phyloP scores from a whole-genome alignment of 2,797 vertebrate genomes.

The Salarias fasciatus region DNA sequence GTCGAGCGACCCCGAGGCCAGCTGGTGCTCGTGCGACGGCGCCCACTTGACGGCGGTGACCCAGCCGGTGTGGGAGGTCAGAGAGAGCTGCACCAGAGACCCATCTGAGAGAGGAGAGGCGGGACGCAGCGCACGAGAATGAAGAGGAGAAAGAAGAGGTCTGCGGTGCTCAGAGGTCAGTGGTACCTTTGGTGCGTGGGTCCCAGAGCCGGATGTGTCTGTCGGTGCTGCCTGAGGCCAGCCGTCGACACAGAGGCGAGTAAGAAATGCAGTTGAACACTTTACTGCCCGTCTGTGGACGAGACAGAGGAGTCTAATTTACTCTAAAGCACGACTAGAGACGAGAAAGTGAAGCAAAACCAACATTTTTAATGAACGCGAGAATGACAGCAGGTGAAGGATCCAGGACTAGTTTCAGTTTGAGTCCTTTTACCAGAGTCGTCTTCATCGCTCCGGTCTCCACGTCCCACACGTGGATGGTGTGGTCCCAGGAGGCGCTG shows the following conservation, averaged over 20 bases:
- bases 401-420: no score
- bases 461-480: conserved; percentile 93
- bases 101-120: conserved; percentile 83
- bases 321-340: no score
- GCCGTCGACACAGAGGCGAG: conserved; percentile 90
- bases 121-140: no score
- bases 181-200: conserved; percentile 92
- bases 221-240: conserved; percentile 95
- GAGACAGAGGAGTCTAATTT: no score
- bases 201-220: conserved; percentile 96
- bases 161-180: neutral
- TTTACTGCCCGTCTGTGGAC: conserved; percentile 90
- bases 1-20: conserved; percentile 96
- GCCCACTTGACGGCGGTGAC: conserved; percentile 96
- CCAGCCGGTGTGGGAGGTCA: conserved; percentile 98
- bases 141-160: neutral
- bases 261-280: conserved; percentile 96
- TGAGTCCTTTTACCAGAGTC: conserved; percentile 84
- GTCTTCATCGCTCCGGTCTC: conserved; percentile 90
- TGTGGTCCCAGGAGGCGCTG: conserved; percentile 98
- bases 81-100: conserved; percentile 91
- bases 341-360: no score
- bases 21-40: conserved; percentile 91
- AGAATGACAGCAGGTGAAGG: no score
- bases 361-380: no score